A percentile compares a stretch with the other conserved stretches of the same genome.
Conservation (phyloP, 1,140 invertebrate species). For the Fopius arisanus region DNA sequence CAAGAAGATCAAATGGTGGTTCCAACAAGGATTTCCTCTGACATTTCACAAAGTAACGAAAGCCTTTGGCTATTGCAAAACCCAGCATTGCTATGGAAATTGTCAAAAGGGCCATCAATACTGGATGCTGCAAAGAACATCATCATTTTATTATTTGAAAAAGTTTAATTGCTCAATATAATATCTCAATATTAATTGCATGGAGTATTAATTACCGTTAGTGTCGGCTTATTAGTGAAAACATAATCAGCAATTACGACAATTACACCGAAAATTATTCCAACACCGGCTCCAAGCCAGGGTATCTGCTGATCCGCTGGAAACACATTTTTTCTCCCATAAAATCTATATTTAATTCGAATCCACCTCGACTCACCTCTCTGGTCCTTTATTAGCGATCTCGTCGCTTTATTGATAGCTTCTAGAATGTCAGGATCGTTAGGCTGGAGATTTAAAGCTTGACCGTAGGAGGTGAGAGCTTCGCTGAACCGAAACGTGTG, state of each 20-base stretch:
- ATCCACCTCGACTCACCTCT: slow-evolving; percentile 49
- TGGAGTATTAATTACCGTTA: slow-evolving; percentile 66
- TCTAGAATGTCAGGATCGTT: slow-evolving; percentile 73
- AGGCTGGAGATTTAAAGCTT: slow-evolving; percentile 74
- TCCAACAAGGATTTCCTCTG: slow-evolving; percentile 67
- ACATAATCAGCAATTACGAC: slow-evolving; percentile 77
- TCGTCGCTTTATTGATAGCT: slow-evolving; percentile 71
- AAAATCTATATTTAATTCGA: slow-evolving; percentile 17
- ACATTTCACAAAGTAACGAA: slow-evolving; percentile 66
- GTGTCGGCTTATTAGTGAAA: slow-evolving; percentile 72
- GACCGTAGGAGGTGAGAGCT: slow-evolving; percentile 76
- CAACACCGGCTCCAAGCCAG: slow-evolving; percentile 78
- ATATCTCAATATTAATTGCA: slow-evolving; percentile 27
- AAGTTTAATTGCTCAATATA: too few species aligned
- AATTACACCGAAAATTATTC: slow-evolving; percentile 75
- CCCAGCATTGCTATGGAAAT: slow-evolving; percentile 70
- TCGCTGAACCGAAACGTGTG: slow-evolving; percentile 73
- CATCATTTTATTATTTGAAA: neutral
- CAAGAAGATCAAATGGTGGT: slow-evolving; percentile 64
- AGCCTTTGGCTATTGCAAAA: slow-evolving; percentile 66
- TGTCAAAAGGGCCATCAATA: slow-evolving; percentile 69
- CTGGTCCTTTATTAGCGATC: slow-evolving; percentile 68
- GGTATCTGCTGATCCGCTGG: slow-evolving; percentile 77
- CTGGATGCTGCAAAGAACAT: slow-evolving; percentile 64
- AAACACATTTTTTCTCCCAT: slow-evolving; percentile 39